These are phyloP conservation scores for Sciurus carolinensis DNA, from an alignment of 2,797 vertebrate species.

Conservation along the genomic window DNA sequence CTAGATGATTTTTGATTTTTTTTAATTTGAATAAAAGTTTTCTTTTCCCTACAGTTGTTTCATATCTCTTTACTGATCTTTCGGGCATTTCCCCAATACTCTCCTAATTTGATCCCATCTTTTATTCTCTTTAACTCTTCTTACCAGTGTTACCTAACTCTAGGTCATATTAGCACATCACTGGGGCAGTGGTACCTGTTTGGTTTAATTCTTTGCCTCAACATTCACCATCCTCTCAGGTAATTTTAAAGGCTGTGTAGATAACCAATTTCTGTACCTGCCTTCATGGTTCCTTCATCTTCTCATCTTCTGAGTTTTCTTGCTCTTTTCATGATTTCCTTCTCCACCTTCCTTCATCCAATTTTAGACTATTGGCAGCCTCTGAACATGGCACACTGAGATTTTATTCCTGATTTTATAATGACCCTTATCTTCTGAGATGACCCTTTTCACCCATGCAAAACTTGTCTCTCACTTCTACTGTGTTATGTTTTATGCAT, in stretches of 20 bases:
- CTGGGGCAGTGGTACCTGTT: neutral
- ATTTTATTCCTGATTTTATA: neutral
- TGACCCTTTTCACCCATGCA: rapidly evolving
- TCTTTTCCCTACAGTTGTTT: neutral
- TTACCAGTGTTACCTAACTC: rapidly evolving
- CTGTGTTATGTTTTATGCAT: neutral
- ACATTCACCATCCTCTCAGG: neutral
- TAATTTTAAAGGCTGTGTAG: neutral
- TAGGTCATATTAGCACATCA: neutral
- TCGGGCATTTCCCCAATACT: neutral
- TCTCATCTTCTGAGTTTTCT: neutral
- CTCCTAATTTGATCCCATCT: neutral
- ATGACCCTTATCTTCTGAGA: neutral
- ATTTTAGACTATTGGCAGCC: neutral
- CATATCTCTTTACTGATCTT: neutral
- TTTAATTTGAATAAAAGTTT: neutral
- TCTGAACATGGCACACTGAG: neutral
- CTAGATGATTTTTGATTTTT: neutral
- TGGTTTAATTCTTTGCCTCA: neutral
- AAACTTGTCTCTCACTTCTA: neutral
- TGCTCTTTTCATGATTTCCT: neutral
- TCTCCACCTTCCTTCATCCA: too few species aligned
- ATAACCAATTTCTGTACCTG: neutral
- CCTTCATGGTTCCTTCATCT: neutral
- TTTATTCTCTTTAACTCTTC: neutral